Conservation (phyloP, 2,113 vertebrate genomes). For the Myiozetetes cayanensis region DNA sequence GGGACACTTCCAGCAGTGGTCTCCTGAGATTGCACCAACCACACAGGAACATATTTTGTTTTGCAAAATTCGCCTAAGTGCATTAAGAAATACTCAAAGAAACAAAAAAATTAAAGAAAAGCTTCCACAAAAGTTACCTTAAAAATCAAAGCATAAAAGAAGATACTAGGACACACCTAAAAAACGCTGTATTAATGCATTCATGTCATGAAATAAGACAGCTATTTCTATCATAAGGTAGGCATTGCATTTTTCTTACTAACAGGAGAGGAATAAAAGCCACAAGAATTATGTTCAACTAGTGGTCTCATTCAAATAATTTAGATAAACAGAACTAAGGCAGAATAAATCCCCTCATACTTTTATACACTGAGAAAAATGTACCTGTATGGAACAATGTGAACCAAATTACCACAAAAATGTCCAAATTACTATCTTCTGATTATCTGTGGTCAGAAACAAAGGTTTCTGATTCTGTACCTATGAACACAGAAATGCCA, state of each 20-base stretch:
- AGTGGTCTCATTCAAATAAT: not conserved
- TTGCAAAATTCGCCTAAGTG: not conserved
- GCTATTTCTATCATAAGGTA: not conserved
- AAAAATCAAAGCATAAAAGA: not conserved
- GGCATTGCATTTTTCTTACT: not conserved
- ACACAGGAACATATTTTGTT: not conserved
- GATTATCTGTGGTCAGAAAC: not conserved
- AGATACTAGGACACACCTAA: not conserved
- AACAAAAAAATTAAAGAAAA: not conserved
- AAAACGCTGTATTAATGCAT: not conserved
- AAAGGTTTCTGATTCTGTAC: not conserved
- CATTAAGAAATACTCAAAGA: not conserved
- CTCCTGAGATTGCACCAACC: not conserved
- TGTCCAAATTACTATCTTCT: not conserved
- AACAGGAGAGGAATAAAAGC: not conserved
- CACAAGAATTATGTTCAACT: not conserved
- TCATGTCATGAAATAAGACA: not conserved
- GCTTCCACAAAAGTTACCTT: not conserved
- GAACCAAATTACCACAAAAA: not conserved
- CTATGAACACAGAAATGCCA: not conserved
- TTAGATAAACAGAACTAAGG: not conserved
- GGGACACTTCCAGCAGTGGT: not conserved
- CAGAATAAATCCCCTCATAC: not conserved
- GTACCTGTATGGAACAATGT: not conserved
- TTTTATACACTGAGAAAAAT: not conserved